Evolutionary conservation across 2,113 vertebrate genomes (phyloP).

Genomic region (Strix aluco): DNA sequence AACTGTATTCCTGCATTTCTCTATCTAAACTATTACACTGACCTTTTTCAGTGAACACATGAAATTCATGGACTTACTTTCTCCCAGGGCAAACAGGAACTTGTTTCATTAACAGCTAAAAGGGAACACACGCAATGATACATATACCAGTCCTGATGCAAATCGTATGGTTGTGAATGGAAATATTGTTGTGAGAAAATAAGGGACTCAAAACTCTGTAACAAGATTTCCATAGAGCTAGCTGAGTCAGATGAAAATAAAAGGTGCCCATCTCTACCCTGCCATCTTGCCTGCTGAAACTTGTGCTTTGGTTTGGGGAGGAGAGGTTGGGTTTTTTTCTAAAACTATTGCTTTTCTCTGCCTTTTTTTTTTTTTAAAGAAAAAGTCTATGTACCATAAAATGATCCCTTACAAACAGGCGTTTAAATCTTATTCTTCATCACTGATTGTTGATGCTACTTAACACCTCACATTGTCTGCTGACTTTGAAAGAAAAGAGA

Average conservation of each 20-base stretch:
- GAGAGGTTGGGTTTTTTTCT: neutral
- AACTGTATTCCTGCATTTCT: neutral
- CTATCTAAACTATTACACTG: neutral
- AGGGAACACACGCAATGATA: neutral
- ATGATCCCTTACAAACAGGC: neutral
- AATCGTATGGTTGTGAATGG: neutral
- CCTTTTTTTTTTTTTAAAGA: neutral
- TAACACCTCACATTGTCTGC: neutral
- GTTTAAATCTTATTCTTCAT: neutral
- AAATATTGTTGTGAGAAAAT: neutral
- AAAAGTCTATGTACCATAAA: neutral
- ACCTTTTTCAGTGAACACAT: neutral
- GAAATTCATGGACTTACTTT: neutral
- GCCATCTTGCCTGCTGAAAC: neutral
- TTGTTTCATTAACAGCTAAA: neutral
- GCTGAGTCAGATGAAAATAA: neutral
- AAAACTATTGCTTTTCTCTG: neutral
- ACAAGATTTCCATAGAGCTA: neutral
- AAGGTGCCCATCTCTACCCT: neutral
- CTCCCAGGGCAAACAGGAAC: neutral
- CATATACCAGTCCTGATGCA: neutral
- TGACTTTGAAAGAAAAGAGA: neutral
- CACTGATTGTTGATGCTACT: neutral
- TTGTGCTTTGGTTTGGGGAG: neutral
- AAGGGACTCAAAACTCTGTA: neutral